A percentile compares a stretch with the other conserved stretches of the same genome.
phyloP scores from a whole-genome alignment of 2,113 vertebrate genomes.

The Cyprinodon brontotheroides region DNA sequence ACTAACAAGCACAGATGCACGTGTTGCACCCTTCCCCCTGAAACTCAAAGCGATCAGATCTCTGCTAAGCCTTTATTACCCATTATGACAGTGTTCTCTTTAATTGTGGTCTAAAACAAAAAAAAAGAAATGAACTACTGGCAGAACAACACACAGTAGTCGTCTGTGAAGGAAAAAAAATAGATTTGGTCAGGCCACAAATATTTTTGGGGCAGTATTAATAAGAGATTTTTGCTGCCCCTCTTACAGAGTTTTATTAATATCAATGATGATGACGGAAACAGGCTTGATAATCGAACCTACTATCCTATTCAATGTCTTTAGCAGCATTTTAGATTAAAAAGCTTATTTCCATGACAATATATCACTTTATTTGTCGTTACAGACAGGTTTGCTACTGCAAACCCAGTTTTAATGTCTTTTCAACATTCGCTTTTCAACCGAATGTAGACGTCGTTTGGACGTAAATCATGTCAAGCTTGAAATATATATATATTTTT shows the following conservation, averaged over 20 bases:
- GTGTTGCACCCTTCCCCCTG: constrained; percentile 1
- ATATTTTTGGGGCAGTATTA: constrained; percentile 38
- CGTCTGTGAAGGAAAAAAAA: constrained; percentile 7
- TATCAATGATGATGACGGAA: no score
- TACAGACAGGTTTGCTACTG: no score
- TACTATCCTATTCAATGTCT: no score
- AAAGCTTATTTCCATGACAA: no score
- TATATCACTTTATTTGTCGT: no score
- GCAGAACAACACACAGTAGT: constrained; percentile 38
- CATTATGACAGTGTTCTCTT: constrained; percentile 43
- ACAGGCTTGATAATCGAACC: constrained; percentile 15
- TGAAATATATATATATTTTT: no score
- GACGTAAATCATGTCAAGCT: no score
- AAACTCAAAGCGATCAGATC: constrained; percentile 17
- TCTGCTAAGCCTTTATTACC: constrained; percentile 40
- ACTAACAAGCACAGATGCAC: constrained; percentile 26
- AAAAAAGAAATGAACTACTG: constrained; percentile 27
- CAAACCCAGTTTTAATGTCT: no score
- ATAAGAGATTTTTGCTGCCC: constrained; percentile 37
- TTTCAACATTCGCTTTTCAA: no score
- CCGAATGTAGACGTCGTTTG: no score
- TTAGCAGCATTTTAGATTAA: constrained; percentile 8
- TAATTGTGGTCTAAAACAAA: constrained; percentile 42
- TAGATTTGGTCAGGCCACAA: constrained; percentile 22
- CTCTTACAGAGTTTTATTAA: no score